A percentile compares a stretch with the other conserved stretches of the same genome.
Conservation (phyloP, 2,797 vertebrate species). For the Poecilia velifera region DNA sequence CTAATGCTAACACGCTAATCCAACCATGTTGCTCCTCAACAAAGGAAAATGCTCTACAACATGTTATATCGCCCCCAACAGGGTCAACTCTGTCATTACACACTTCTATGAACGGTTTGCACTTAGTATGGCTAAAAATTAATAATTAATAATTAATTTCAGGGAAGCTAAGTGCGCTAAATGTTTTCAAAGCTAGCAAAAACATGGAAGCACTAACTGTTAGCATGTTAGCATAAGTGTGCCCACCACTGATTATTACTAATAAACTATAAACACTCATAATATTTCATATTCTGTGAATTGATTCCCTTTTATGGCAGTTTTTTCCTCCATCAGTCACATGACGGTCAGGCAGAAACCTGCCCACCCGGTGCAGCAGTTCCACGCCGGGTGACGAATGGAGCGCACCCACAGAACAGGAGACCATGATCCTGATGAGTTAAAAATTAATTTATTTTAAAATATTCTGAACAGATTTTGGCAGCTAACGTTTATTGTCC, state of each 20-base stretch:
- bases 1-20: background rate
- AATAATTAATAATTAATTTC: background rate
- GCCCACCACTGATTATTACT: no score
- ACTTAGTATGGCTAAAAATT: no score
- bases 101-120: no score
- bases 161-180: background rate
- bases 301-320: background rate
- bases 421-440: no score
- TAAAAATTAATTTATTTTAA: no score
- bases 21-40: background rate
- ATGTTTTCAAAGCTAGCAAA: background rate
- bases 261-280: background rate
- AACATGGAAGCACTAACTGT: background rate
- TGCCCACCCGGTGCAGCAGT: background rate
- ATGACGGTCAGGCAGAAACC: background rate
- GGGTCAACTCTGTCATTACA: no score
- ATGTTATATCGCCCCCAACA: no score
- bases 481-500: background rate
- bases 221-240: background rate
- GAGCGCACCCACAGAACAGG: no score
- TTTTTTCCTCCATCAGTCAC: background rate
- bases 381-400: background rate
- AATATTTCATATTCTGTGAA: background rate
- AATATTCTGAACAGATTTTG: background rate
- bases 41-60: no score